Base-by-base conservation (phyloP, 2,113 vertebrate genomes). In the Aptenodytes forsteri region DNA sequence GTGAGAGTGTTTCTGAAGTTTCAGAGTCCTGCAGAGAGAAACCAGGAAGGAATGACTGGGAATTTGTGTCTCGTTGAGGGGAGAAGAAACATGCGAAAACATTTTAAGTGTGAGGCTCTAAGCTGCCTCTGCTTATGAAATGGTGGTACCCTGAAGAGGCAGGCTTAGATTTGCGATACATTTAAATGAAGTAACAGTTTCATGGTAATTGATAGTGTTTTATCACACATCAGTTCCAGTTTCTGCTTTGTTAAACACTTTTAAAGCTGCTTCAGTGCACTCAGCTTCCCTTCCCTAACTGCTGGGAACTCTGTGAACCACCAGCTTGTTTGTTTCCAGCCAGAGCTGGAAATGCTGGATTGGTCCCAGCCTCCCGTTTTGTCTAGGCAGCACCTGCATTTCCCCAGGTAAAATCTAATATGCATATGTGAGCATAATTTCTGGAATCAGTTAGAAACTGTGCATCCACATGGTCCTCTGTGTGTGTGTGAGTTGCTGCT, bases 191-290 rank as follows among this genome's bases (percentile, higher is more conserved):
- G 89, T 95, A 96, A 69, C 91, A 29, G 36, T 95, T 96, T 95
- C 65, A 65, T 42, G 58, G 76, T 97, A 84, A 97, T 92, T 95
- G 92, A 75, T 97, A 90, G 87, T 87, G 79, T 65, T 97, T 97
- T 97, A 84, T 97, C 95, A 88, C 66, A 78, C 75, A 97, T 98
- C 94, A 85, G 36, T 98, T 98, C 87, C 89, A 88, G 78, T 98
- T 98, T 98, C 96, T 97, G 95, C 91, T 90, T 97, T 96, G 85
- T 97, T 97, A 96, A 96, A 96, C 76, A 65, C 79, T 96, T 97
- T 89, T 77, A 89, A 96, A 95, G 66, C 71, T 91, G 44, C 67
- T 78, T 66, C 67, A 62, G 40, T 92, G 90, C n/a, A 40, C 49
- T 59, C 66, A 71, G 47, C 38, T 93, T 89, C 75, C 44, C 25